Evolutionary conservation across 1,140 invertebrate genomes (phyloP), one percentile per base, ranked within the genome.

Genomic region (Colletes gigas): DNA sequence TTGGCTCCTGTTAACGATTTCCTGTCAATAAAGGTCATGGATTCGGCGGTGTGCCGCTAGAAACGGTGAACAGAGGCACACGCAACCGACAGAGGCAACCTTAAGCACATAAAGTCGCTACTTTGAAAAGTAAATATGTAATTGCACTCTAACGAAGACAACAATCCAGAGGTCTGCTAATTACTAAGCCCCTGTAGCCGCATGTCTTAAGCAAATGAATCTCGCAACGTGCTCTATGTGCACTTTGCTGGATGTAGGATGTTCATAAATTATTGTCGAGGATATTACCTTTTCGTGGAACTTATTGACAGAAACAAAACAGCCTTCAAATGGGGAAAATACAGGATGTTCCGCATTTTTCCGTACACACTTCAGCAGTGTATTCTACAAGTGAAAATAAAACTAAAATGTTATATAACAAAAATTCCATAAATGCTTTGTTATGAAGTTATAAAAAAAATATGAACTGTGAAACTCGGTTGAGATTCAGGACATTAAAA

Each of bases 1-100:
- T 72, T 60, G 41, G 52, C n/a, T 39, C 41, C 47, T 30, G 79
- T 84, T 90, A 91, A 91, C 82, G 88, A 90, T 90, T 91, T 90
- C 87, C 86, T 89, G 88, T 90, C 89, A 14, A 78, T 69, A 21
- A 60, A 52, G 47, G 8, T 57, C 30, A 41, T 47, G 15, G 39
- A 30, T n/a, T 57, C 57, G 3, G n/a, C 17, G 60, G 41, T 57
- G 14, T 15, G 14, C 39, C 52, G 15, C 50, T 30, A 30, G 30
- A 30, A 30, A 30, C 30, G 2, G 30, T 30, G 30, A 0, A 30
- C 30, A 30, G 30, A 30, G 30, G 44, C 44, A 47, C 44, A 66
- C 15, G 57, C 30, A 50, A 47, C 52, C 44, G 14, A 60, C 57
- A 4, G 1, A 52, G 30, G 15, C 14, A 54, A 5, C 39, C n/a